Conservation (phyloP, 2,797 vertebrate species). For the Lepidocolaptes lacrymiger region DNA sequence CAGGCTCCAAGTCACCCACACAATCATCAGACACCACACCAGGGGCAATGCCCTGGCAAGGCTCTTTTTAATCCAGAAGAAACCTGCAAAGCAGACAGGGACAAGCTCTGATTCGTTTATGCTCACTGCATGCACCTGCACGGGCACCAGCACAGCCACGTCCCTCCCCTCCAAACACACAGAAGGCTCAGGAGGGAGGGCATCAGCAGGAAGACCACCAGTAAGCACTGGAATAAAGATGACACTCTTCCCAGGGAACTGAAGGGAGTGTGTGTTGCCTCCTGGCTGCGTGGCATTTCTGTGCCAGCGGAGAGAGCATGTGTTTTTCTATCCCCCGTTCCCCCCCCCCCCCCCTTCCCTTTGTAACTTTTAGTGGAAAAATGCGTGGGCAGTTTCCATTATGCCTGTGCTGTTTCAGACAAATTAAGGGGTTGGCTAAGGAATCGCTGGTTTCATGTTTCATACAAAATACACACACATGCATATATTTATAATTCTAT, state of each 20-base stretch:
- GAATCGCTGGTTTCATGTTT: conserved; percentile 64
- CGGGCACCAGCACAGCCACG: rapidly evolving
- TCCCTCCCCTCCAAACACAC: neutral
- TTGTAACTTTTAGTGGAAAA: conserved; percentile 77
- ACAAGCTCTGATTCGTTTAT: rapidly evolving
- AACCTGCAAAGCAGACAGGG: rapidly evolving
- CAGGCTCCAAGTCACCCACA: neutral
- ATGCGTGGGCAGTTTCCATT: conserved; percentile 72
- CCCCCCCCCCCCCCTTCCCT: neutral
- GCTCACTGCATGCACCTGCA: neutral
- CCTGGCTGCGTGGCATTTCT: neutral
- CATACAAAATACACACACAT: conserved; percentile 35
- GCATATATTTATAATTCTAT: conserved; percentile 54
- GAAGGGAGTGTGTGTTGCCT: neutral
- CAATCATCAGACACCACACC: rapidly evolving
- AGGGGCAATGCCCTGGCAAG: neutral
- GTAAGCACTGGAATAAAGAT: neutral
- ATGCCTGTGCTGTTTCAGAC: conserved; percentile 65
- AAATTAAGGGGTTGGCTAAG: conserved; percentile 75
- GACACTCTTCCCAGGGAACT: neutral
- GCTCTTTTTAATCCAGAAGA: neutral
- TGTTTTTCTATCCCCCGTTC: conserved; percentile 3
- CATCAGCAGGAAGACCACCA: neutral
- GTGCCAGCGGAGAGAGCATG: neutral
- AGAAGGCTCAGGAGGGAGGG: neutral